Conservation (phyloP, 2,888 invertebrate species). For the Epinotia ramella region DNA sequence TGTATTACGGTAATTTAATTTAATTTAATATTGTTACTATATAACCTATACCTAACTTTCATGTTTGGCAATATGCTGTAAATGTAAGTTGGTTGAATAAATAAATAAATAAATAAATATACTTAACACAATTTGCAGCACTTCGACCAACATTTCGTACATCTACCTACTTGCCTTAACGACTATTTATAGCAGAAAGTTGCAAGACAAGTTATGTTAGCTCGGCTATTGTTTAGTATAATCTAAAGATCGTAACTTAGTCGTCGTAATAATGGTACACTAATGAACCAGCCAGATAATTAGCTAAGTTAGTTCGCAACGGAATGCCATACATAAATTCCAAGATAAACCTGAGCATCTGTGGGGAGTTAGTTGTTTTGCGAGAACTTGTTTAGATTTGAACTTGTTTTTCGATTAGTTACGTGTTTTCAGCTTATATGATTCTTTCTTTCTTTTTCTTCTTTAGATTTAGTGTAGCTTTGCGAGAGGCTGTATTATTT, state of each 20-base stretch:
- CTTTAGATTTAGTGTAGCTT: not conserved
- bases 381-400: constrained; percentile 3
- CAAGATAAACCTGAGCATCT: constrained; percentile 29
- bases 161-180: not conserved
- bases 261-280: not conserved
- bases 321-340: constrained; percentile 28
- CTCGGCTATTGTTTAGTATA: not conserved
- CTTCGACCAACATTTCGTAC: too few species aligned
- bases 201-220: not conserved
- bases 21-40: too few species aligned
- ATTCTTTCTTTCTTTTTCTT: too few species aligned
- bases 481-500: not conserved
- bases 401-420: constrained; percentile 3
- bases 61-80: too few species aligned
- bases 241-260: not conserved
- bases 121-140: too few species aligned
- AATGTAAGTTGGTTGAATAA: too few species aligned
- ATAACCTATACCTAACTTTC: too few species aligned
- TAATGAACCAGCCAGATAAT: constrained; percentile 32
- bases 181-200: not conserved
- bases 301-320: constrained; percentile 19
- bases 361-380: constrained; percentile 12
- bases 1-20: too few species aligned
- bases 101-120: too few species aligned
- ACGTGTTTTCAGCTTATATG: not conserved